Conservation (phyloP, 2,888 invertebrate species). For the Gnatocerus cornutus region DNA sequence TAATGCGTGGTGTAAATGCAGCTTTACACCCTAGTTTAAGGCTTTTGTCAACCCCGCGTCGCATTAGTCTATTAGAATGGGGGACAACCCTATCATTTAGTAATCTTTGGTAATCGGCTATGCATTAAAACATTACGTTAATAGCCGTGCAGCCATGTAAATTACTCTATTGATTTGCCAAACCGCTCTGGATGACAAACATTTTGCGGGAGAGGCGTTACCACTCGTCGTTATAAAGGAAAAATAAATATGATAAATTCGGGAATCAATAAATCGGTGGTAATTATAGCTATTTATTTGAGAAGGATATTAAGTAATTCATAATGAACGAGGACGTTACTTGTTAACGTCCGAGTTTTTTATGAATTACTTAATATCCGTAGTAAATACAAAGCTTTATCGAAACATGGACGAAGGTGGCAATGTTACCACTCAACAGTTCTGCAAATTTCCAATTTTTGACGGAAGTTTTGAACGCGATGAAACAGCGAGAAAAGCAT, state of each 20-base stretch:
- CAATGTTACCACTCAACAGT: too few species aligned
- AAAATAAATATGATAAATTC: not conserved
- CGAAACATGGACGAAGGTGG: too few species aligned
- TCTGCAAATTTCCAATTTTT: too few species aligned
- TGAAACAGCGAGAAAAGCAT: too few species aligned
- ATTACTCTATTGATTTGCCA: conserved; percentile 55
- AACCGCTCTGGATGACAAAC: conserved; percentile 17
- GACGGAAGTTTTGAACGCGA: too few species aligned
- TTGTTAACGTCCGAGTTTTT: too few species aligned
- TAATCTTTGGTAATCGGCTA: conserved; percentile 67
- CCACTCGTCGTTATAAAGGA: not conserved
- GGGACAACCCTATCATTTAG: conserved; percentile 68
- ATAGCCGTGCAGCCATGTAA: conserved; percentile 63
- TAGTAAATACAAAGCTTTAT: too few species aligned
- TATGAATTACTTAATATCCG: too few species aligned
- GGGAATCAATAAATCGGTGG: not conserved
- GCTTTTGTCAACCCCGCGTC: conserved; percentile 61
- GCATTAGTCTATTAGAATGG: conserved; percentile 65
- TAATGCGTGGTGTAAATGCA: conserved; percentile 54
- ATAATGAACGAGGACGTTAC: too few species aligned
- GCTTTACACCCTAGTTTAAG: conserved; percentile 63
- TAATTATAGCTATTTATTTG: too few species aligned
- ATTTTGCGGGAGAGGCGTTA: not conserved
- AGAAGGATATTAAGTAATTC: too few species aligned
- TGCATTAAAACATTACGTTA: conserved; percentile 69